Evolutionary conservation across 2,797 vertebrate species (phyloP).

Genomic region (Tolypeutes matacus): DNA sequence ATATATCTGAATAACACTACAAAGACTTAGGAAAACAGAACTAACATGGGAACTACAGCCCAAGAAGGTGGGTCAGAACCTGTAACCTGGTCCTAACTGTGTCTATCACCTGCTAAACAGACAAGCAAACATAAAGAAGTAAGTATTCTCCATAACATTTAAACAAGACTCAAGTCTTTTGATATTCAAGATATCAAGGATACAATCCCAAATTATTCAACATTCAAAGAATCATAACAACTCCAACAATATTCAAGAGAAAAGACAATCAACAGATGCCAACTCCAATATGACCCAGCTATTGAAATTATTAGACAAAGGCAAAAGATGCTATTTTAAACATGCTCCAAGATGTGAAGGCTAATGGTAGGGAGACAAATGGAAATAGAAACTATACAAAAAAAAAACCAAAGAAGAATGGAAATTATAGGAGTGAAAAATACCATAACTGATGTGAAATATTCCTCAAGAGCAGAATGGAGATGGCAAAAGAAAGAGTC

Average conservation of each 20-base stretch:
- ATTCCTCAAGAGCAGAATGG: background rate
- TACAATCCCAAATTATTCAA: background rate
- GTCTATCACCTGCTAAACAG: background rate
- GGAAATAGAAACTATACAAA: background rate
- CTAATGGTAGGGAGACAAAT: background rate
- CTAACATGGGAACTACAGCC: background rate
- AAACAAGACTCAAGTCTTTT: background rate
- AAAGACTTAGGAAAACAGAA: background rate
- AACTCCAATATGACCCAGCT: background rate
- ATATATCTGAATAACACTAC: background rate
- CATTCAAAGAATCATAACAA: background rate
- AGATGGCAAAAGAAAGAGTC: background rate
- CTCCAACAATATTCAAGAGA: background rate
- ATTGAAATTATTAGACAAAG: background rate
- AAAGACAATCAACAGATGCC: background rate
- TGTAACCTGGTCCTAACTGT: background rate
- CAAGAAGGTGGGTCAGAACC: background rate
- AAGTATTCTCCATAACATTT: background rate
- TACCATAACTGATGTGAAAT: background rate
- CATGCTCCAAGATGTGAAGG: background rate
- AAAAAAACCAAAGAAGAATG: background rate
- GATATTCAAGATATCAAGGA: background rate
- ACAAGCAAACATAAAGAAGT: background rate
- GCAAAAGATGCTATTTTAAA: background rate
- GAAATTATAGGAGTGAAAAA: background rate